Evolutionary conservation across 2,113 vertebrate species (phyloP).

Genomic region (Xiphophorus maculatus): DNA sequence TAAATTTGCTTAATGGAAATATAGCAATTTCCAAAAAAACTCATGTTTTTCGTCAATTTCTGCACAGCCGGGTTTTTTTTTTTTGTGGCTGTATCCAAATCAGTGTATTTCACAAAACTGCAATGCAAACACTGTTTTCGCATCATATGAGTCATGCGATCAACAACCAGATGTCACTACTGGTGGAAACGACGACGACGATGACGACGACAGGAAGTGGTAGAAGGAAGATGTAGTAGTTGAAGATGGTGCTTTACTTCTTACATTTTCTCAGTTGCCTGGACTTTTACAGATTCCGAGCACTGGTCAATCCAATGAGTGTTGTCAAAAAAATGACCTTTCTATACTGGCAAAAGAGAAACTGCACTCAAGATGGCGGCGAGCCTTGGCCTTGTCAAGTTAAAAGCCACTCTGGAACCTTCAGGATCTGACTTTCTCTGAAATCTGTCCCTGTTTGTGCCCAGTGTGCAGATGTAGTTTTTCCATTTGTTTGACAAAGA

Average conservation of each 20-base stretch:
- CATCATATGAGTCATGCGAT: no score
- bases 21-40: no score
- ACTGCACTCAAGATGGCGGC: background rate
- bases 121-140: no score
- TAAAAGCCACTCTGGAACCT: background rate
- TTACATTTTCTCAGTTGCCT: background rate
- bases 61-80: no score
- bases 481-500: background rate
- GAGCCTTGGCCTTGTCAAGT: background rate
- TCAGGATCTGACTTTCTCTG: no score
- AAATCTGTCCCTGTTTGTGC: background rate
- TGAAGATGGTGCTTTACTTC: background rate
- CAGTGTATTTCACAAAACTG: no score
- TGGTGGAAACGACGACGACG: no score
- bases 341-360: background rate
- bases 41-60: no score
- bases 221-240: background rate
- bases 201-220: no score
- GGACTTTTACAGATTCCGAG: background rate
- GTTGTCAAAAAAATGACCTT: background rate
- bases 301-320: background rate
- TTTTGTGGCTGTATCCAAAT: no score
- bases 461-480: background rate
- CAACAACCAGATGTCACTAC: no score
- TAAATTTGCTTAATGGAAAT: no score